Conservation (phyloP, 2,113 vertebrate genomes). For the Dromiciops gliroides region DNA sequence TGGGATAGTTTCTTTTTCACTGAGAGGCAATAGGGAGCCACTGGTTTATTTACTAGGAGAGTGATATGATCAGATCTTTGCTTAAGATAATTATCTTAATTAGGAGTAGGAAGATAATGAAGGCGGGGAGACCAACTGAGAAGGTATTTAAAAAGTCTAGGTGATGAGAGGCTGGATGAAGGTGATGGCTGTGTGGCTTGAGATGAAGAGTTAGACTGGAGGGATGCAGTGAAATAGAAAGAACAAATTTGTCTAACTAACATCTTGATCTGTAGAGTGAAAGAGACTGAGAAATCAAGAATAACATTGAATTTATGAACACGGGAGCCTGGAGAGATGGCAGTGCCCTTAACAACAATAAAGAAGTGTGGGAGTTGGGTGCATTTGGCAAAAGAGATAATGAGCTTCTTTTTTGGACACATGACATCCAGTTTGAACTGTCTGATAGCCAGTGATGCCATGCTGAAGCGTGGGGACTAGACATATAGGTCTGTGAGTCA, state of each 20-base stretch:
- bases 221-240: not conserved
- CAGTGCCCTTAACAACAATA: not conserved
- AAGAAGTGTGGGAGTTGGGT: not conserved
- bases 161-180: not conserved
- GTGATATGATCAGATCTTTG: not conserved
- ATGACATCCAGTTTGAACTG: not conserved
- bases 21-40: not conserved
- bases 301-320: not conserved
- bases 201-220: not conserved
- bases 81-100: too few species aligned
- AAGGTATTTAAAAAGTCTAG: not conserved
- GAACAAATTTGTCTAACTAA: not conserved
- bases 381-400: not conserved
- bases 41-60: too few species aligned
- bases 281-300: not conserved
- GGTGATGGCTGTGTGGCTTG: not conserved
- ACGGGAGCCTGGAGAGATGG: not conserved
- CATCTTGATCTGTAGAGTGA: not conserved
- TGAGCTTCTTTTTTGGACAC: not conserved
- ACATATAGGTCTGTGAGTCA: not conserved
- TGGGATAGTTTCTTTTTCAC: not conserved
- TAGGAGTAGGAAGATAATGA: not conserved
- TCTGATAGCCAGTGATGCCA: not conserved
- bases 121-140: not conserved
- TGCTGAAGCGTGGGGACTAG: not conserved